Evolutionary conservation across 64 coral and sea anemone species (phyloP).

Genomic region (Stylophora pistillata): DNA sequence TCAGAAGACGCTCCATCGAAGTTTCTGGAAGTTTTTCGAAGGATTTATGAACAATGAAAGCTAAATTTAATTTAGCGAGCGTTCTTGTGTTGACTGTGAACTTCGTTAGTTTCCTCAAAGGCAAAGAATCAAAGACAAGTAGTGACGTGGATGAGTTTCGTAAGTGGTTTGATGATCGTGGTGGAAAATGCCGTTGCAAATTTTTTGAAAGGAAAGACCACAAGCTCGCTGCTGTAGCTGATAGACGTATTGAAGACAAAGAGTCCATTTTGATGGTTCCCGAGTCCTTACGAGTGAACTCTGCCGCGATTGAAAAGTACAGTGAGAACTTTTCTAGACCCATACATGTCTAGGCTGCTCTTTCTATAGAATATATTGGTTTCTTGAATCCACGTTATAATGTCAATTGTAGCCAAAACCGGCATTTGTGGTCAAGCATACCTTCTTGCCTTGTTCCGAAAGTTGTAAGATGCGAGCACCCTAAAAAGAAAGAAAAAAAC

Average conservation of each 20-base stretch:
- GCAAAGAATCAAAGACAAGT: neutral
- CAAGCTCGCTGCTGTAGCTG: constrained; percentile 20
- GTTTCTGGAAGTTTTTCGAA: no score
- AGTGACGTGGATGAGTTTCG: constrained; percentile 29
- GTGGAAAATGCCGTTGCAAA: constrained; percentile 53
- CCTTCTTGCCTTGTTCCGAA: no score
- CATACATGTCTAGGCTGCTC: neutral
- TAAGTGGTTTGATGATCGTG: constrained; percentile 54
- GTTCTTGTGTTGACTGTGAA: neutral
- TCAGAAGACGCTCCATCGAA: neutral
- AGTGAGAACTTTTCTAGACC: neutral
- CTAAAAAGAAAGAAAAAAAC: no score
- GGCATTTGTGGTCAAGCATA: no score
- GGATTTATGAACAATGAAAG: constrained; percentile 2
- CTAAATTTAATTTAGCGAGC: neutral
- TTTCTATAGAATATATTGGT: neutral
- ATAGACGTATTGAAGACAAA: constrained; percentile 45
- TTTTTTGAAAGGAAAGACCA: constrained; percentile 15
- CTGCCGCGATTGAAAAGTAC: constrained; percentile 53
- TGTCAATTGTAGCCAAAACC: no score
- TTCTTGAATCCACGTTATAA: neutral
- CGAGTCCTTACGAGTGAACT: constrained; percentile 45
- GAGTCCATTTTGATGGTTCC: constrained; percentile 62
- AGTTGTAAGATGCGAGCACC: no score
- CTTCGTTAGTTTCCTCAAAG: constrained; percentile 31